Evolutionary conservation across 2,888 invertebrate species (phyloP).

Genomic region (Rambutsinella grinnellia): DNA sequence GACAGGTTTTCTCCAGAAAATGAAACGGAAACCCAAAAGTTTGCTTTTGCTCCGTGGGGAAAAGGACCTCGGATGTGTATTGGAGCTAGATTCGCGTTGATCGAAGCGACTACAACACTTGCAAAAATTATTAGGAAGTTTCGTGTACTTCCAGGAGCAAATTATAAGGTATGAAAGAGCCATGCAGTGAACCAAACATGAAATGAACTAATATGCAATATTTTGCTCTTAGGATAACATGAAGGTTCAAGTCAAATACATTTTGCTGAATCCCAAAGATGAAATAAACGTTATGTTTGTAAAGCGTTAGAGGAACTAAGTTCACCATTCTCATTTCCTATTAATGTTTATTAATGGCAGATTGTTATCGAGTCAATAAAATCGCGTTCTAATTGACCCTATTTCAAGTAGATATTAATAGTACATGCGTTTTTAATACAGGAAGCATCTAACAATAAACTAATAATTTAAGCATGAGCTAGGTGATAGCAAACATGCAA

Average conservation of each 20-base stretch:
- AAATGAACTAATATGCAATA: not conserved
- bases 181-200: not conserved
- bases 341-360: too few species aligned
- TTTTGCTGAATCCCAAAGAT: slow-evolving; percentile 64
- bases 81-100: slow-evolving; percentile 65
- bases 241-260: slow-evolving; percentile 64
- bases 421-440: too few species aligned
- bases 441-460: too few species aligned
- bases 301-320: too few species aligned
- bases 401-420: too few species aligned
- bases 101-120: slow-evolving; percentile 64
- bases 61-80: slow-evolving; percentile 64
- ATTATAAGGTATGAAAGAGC: slow-evolving; percentile 53
- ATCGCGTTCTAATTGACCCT: too few species aligned
- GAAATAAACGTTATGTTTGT: slow-evolving; percentile 63
- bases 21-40: slow-evolving; percentile 63
- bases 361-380: too few species aligned
- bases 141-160: slow-evolving; percentile 51
- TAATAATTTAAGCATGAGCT: too few species aligned
- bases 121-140: slow-evolving; percentile 62
- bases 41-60: slow-evolving; percentile 65
- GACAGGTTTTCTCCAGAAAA: slow-evolving; percentile 64
- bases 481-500: too few species aligned
- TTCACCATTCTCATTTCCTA: too few species aligned
- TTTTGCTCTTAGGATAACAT: slow-evolving; percentile 49